These are phyloP conservation scores for Musca domestica DNA, from an alignment of 1,140 invertebrate species.

Conservation along the genomic window DNA sequence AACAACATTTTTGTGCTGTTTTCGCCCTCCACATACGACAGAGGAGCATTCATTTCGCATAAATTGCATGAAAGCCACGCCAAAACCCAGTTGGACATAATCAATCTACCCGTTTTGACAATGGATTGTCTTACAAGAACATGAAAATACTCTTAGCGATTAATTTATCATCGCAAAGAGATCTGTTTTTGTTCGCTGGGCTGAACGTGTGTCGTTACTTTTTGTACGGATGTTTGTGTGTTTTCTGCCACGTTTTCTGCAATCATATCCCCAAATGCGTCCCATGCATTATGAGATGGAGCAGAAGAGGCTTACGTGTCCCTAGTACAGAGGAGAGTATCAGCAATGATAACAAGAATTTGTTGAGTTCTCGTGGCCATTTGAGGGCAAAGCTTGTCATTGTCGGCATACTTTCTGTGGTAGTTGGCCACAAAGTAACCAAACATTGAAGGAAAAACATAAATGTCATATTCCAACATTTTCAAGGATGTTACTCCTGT, in stretches of 20 bases:
- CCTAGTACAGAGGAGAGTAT: background rate
- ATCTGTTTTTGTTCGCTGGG: constrained; percentile 31
- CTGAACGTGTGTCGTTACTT: background rate
- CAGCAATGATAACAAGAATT: background rate
- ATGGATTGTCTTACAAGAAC: constrained; percentile 50
- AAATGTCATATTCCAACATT: constrained; percentile 7
- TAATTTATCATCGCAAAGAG: constrained; percentile 53
- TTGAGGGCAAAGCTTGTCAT: constrained; percentile 32
- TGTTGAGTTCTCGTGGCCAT: constrained; percentile 20
- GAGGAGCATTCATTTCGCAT: background rate
- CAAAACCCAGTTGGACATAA: constrained; percentile 31
- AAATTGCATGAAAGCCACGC: too few relatives aligned
- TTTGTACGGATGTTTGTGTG: constrained; percentile 32
- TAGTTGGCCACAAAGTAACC: background rate
- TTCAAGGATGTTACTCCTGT: background rate
- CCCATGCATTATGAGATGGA: too few relatives aligned
- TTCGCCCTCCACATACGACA: background rate
- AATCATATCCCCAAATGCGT: too few relatives aligned
- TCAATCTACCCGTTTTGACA: constrained; percentile 49
- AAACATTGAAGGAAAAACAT: background rate
- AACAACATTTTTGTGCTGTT: constrained; percentile 24
- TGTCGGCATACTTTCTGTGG: too few relatives aligned
- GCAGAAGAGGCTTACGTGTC: background rate
- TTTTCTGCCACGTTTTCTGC: background rate
- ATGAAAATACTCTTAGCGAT: constrained; percentile 52